phyloP scores from a whole-genome alignment of 2,888 invertebrate species.

The Eilema griseolum region DNA sequence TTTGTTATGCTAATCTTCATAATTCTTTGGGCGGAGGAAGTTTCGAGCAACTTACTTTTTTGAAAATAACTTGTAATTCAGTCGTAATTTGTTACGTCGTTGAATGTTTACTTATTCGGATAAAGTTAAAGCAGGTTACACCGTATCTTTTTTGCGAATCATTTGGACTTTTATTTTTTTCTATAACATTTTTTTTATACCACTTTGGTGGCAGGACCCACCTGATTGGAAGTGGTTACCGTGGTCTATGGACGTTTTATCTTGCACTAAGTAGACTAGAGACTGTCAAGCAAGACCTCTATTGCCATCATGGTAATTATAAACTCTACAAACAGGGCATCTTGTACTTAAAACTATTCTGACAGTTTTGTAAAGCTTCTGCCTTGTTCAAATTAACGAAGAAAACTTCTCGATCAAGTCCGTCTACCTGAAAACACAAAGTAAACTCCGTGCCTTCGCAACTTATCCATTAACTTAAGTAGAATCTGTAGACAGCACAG shows the following conservation, averaged over 20 bases:
- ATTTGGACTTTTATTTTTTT: constrained; percentile 9
- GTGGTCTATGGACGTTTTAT: no score
- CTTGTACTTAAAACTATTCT: constrained; percentile 72
- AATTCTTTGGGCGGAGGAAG: constrained; percentile 83
- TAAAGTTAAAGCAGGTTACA: constrained; percentile 49
- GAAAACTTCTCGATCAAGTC: constrained; percentile 86
- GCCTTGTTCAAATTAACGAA: constrained; percentile 85
- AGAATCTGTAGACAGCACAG: constrained; percentile 84
- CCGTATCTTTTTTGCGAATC: constrained; percentile 31
- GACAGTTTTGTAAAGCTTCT: constrained; percentile 79
- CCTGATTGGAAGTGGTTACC: no score
- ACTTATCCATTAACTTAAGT: constrained; percentile 87
- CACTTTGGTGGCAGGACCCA: no score
- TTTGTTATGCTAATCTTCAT: constrained; percentile 87
- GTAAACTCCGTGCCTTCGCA: constrained; percentile 85
- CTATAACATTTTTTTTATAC: no score
- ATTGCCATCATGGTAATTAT: constrained; percentile 49
- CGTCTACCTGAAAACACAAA: constrained; percentile 86
- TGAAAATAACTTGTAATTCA: constrained; percentile 83
- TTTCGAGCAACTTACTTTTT: constrained; percentile 80
- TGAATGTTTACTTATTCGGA: constrained; percentile 66
- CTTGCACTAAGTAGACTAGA: background rate
- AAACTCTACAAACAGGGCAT: constrained; percentile 59
- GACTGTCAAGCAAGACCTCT: constrained; percentile 15
- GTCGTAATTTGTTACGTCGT: constrained; percentile 79